phyloP scores from a whole-genome alignment of 1,140 invertebrate species.

The Meloidogyne hapla region DNA sequence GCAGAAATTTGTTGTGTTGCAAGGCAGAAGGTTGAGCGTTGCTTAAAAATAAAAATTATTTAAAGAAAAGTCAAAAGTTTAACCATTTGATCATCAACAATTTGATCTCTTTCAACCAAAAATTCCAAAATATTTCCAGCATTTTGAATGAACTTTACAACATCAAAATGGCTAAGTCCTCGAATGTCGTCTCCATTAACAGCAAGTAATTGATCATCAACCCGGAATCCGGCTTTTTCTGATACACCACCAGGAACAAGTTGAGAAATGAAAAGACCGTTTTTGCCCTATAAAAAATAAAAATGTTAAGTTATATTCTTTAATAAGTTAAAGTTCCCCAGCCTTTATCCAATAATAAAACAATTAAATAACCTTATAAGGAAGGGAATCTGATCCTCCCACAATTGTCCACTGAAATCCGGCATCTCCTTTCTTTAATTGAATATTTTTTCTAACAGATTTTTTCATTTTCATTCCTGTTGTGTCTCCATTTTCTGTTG shows the following conservation, averaged over 20 bases:
- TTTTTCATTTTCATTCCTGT: conserved; percentile 4
- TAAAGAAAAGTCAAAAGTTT: background rate
- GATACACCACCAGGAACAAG: conserved; percentile 87
- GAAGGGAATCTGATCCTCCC: conserved; percentile 48
- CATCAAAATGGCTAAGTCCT: conserved; percentile 38
- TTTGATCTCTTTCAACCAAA: conserved; percentile 33
- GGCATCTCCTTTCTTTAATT: conserved; percentile 7
- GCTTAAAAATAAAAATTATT: background rate
- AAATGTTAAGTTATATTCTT: too few species aligned
- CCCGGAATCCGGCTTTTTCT: conserved; percentile 76
- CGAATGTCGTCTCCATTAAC: conserved; percentile 44
- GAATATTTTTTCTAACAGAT: conserved; percentile 20
- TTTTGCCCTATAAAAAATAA: conserved; percentile 39
- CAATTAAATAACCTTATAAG: too few species aligned
- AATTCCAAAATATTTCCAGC: conserved; percentile 35
- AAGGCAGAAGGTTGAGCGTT: background rate
- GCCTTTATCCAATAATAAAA: too few species aligned
- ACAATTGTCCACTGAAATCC: conserved; percentile 54
- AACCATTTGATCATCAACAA: background rate
- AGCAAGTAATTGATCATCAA: conserved; percentile 64
- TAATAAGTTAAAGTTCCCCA: conserved; percentile 68
- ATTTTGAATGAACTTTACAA: conserved; percentile 44
- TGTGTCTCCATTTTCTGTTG: background rate
- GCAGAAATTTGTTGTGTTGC: background rate
- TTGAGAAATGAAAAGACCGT: conserved; percentile 70